phyloP scores from a whole-genome alignment of 2,797 vertebrate genomes.

The Acanthurus tractus region DNA sequence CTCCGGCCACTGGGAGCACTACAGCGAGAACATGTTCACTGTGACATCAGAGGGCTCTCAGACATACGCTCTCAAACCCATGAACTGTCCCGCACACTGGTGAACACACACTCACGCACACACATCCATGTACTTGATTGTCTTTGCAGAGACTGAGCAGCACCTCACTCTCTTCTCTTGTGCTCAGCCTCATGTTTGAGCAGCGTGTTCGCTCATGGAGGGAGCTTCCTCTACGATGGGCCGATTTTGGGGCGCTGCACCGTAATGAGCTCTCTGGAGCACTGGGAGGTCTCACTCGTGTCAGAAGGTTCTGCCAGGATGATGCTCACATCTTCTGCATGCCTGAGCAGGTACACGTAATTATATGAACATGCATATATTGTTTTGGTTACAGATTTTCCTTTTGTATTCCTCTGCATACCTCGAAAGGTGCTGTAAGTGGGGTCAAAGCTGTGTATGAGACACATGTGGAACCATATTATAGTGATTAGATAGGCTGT shows the following conservation, averaged over 20 bases:
- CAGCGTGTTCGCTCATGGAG: conserved; percentile 94
- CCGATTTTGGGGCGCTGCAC: conserved; percentile 94
- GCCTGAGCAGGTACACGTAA: conserved; percentile 87
- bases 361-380: background rate
- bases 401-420: too few species aligned
- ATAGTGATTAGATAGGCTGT: conserved; percentile 61
- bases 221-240: conserved; percentile 94
- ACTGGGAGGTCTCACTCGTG: conserved; percentile 91
- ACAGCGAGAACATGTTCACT: conserved; percentile 92
- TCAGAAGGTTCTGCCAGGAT: conserved; percentile 94
- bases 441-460: conserved; percentile 29
- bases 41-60: conserved; percentile 82
- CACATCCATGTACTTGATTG: background rate
- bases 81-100: conserved; percentile 98
- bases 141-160: background rate
- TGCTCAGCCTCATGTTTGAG: conserved; percentile 91
- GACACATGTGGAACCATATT: conserved; percentile 48
- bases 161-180: conserved; percentile 5
- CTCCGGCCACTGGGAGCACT: conserved; percentile 97
- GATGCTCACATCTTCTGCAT: conserved; percentile 96
- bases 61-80: conserved; percentile 93
- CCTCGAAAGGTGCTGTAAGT: background rate
- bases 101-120: conserved; percentile 63
- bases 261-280: conserved; percentile 92
- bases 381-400: background rate